Base-by-base conservation (phyloP, 2,113 vertebrate species). In the Epinephelus cyanopodus region DNA sequence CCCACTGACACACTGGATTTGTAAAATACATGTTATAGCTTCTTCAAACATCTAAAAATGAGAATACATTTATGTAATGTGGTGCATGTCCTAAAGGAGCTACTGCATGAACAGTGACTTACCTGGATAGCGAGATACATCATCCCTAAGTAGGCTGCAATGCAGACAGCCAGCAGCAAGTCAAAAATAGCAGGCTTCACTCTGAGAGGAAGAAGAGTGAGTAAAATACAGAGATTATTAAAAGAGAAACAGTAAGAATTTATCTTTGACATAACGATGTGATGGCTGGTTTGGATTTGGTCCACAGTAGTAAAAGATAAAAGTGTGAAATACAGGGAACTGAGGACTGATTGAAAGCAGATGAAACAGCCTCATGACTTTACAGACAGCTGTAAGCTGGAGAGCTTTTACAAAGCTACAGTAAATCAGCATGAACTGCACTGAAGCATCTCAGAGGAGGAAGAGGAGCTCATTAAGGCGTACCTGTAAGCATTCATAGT, bases 121-220 rank as follows among this genome's bases (percentile, higher is more conserved):
- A 99, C 98, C 96, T 98, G 98, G 73, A 99, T 96, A 0, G 97
- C 97, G 6, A 98, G 81, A 85, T 99, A 99, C 84, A 98, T 96
- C 83, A 97, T 90, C 3, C 97, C 98, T 3, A 99, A 96, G 93
- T 99, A 99, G 57, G 96, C 97, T 19, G 97, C 96, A 0, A 99
- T 99, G 89, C 98, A 99, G 62, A 98, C 93, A 0, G 98, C 98
- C 87, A 99, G 92, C 21, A 99, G 96, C 70, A 99, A 95, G 93
- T 99, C 98, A n/a, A 99, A 99, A 87, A 99, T 98, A 1, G 98
- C 98, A 0, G 98, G 98, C 86, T 99, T 99, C 86, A 99, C 98
- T 95, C 98, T 99, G 92, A 66, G 1, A 2, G 45, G 5, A 45
- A 8, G 42, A 25, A 56, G 18, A 58, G 72, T 1, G 50, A 77